Conservation (phyloP, 2,797 vertebrate genomes). For the Phoxinus dragarum region DNA sequence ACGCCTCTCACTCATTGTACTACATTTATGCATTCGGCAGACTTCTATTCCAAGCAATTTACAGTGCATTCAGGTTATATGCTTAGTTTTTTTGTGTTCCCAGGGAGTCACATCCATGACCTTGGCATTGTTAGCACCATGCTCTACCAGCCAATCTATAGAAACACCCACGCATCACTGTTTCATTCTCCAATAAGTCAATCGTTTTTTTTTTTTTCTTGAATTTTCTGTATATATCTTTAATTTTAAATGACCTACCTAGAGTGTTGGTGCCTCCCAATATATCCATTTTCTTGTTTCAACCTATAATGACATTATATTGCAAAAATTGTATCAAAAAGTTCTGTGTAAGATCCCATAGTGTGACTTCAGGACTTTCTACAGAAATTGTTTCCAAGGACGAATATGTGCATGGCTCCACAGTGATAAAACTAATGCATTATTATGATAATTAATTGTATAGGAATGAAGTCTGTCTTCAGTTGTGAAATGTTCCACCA, state of each 20-base stretch:
- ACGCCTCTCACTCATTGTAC: conserved; percentile 64
- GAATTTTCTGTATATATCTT: background rate
- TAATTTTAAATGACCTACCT: conserved; percentile 4
- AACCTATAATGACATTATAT: background rate
- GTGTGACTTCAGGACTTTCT: background rate
- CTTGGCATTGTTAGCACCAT: conserved; percentile 13
- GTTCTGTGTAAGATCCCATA: background rate
- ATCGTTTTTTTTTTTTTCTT: background rate
- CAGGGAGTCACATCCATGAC: background rate
- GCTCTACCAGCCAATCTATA: background rate
- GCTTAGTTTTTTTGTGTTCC: background rate
- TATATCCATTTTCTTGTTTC: background rate
- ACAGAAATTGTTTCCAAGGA: background rate
- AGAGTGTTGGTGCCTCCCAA: background rate
- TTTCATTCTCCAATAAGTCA: background rate
- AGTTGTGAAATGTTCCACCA: background rate
- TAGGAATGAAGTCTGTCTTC: background rate
- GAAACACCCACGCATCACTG: background rate
- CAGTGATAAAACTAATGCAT: background rate
- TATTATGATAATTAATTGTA: background rate
- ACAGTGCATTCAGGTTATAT: background rate
- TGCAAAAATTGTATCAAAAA: background rate
- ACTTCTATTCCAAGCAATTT: background rate
- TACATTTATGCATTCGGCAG: conserved; percentile 1
- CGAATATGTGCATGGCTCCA: background rate